phyloP scores from a whole-genome alignment of 2,797 vertebrate genomes.

The Trichosurus vulpecula region DNA sequence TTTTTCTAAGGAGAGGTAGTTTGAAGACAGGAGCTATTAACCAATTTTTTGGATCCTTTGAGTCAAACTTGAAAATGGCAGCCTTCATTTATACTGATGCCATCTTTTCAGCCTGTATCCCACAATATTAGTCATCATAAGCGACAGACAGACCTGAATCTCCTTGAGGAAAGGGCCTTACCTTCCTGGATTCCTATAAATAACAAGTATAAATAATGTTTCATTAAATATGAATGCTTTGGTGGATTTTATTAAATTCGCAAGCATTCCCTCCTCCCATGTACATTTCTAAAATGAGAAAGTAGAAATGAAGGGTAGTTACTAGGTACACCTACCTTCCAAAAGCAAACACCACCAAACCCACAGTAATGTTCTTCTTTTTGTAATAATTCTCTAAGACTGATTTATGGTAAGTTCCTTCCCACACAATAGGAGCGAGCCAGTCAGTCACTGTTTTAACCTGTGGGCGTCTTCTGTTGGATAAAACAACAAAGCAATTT shows the following conservation, averaged over 20 bases:
- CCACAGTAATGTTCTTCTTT: slow-evolving; percentile 75
- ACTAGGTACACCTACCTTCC: slow-evolving; percentile 78
- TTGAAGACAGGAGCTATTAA: not conserved
- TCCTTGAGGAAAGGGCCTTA: not conserved
- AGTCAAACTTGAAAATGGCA: not conserved
- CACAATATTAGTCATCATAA: not conserved
- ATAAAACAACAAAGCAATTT: not conserved
- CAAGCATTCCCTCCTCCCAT: not conserved
- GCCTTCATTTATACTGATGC: not conserved
- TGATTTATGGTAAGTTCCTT: slow-evolving; percentile 83
- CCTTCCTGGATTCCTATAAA: not conserved
- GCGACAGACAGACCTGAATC: not conserved
- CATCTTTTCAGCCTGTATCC: not conserved
- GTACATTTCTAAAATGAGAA: too few species aligned
- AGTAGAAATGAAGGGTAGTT: not conserved
- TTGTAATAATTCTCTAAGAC: slow-evolving; percentile 76
- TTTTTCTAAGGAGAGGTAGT: not conserved
- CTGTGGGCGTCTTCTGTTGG: slow-evolving; percentile 78
- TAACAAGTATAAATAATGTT: not conserved
- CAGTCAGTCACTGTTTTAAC: slow-evolving; percentile 83
- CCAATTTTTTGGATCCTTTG: not conserved
- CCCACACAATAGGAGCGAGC: slow-evolving; percentile 87
- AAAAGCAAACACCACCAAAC: slow-evolving; percentile 79
- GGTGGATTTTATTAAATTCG: not conserved
- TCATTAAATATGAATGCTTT: not conserved